Evolutionary conservation across 2,113 vertebrate genomes (phyloP), one percentile per base, ranked within the genome.

Genomic region (Arvicanthis niloticus): DNA sequence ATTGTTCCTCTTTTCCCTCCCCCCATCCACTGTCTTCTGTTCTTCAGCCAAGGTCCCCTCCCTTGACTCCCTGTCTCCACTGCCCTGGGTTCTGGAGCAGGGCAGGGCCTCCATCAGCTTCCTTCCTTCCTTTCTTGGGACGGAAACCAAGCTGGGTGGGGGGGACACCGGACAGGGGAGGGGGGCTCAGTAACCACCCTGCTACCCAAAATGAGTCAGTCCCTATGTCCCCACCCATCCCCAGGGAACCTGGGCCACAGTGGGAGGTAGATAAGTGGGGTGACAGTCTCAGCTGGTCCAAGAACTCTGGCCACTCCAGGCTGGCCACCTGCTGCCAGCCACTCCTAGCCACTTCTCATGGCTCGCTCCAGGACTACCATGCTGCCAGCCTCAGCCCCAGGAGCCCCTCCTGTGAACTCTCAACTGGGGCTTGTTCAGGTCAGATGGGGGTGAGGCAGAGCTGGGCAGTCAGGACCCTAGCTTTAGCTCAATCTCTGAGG

Each of bases 41-140:
- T 68, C 77, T 21, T 26, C 65, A 48, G 34, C 82, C 1, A 24
- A 51, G 92, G 78, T 76, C 62, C 65, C 93, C 89, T 90, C 88
- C 91, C 88, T 62, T 19, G 85, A 51, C 48, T 91, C 88, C n/a
- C 72, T 42, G 93, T 89, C 84, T 75, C 51, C 73, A 45, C 42
- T 88, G 60, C 84, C 86, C 72, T 67, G 77, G 86, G 93, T 94
- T 93, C 91, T 85, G 53, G 87, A 91, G 92, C 67, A 93, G 96
- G 96, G 97, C 97, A 92, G 97, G 96, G 96, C 96, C 84, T 94
- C 68, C 31, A 93, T 90, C 81, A n/a, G 81, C 85, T 98, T 97
- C 97, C 97, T 98, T 98, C 97, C 97, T 98, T 97, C 90, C 95
- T 96, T 97, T 97, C 93, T 95, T 93, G 48, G 94, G 96, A 96